These are phyloP conservation scores for Parnassius glacialis DNA, from an alignment of 2,888 invertebrate species.

Conservation along the genomic window DNA sequence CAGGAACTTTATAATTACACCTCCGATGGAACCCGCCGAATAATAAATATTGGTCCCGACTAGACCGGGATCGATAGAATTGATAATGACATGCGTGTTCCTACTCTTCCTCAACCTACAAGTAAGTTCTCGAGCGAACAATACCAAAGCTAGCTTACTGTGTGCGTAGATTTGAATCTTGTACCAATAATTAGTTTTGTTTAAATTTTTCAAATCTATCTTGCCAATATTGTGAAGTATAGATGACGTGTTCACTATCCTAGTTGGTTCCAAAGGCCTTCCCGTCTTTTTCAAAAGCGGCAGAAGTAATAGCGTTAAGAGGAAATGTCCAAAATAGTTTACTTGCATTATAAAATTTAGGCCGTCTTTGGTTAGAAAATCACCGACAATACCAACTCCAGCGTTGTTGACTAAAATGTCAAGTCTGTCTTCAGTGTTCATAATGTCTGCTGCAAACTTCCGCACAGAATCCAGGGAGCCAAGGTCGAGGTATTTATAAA, in stretches of 20 bases:
- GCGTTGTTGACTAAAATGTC: slow-evolving; percentile 95
- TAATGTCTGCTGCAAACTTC: slow-evolving; percentile 89
- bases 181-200: too few relatives aligned
- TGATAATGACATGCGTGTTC: too few relatives aligned
- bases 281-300: slow-evolving; percentile 85
- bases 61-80: too few relatives aligned
- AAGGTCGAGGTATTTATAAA: slow-evolving; percentile 87
- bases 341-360: slow-evolving; percentile 94
- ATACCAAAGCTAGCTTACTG: too few relatives aligned
- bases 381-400: slow-evolving; percentile 85
- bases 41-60: too few relatives aligned
- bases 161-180: too few relatives aligned
- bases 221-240: slow-evolving; percentile 85
- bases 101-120: too few relatives aligned
- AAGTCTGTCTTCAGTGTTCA: slow-evolving; percentile 84
- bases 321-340: slow-evolving; percentile 95
- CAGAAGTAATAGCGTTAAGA: slow-evolving; percentile 92
- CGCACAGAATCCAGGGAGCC: slow-evolving; percentile 88
- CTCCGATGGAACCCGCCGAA: too few relatives aligned
- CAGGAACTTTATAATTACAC: too few relatives aligned
- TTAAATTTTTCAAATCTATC: slow-evolving; percentile 52
- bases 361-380: slow-evolving; percentile 87
- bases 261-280: slow-evolving; percentile 81
- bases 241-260: slow-evolving; percentile 90
- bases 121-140: too few relatives aligned